Conservation (phyloP, 2,888 invertebrate genomes). For the Halictus ligatus region DNA sequence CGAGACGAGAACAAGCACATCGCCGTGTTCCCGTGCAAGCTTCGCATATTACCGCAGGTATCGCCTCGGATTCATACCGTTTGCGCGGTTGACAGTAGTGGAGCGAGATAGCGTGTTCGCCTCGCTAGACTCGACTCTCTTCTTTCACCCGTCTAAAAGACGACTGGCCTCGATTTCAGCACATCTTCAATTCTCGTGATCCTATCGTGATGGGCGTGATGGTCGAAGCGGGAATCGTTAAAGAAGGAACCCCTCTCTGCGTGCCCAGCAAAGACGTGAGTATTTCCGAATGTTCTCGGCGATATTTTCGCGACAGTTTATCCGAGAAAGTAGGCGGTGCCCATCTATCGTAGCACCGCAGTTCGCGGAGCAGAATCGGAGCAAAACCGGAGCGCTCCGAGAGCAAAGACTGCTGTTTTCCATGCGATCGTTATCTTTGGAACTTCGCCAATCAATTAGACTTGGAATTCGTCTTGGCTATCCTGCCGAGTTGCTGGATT, state of each 20-base stretch:
- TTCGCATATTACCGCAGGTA: constrained; percentile 91
- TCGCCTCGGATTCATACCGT: constrained; percentile 33
- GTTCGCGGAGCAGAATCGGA: neutral
- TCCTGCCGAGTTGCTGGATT: no score
- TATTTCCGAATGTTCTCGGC: constrained; percentile 56
- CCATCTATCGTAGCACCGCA: neutral
- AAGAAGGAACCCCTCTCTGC: constrained; percentile 98
- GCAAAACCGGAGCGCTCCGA: neutral
- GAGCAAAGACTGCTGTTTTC: no score
- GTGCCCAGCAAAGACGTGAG: constrained; percentile 97
- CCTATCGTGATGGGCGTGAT: constrained; percentile 98
- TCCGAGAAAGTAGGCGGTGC: neutral
- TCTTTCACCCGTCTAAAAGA: neutral
- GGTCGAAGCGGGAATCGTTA: constrained; percentile 97
- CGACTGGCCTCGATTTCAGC: constrained; percentile 86
- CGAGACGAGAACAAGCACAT: constrained; percentile 98
- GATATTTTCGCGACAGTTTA: neutral
- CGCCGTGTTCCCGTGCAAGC: constrained; percentile 99
- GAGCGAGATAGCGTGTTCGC: neutral
- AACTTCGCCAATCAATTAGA: neutral
- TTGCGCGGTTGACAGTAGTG: neutral
- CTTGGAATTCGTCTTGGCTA: no score
- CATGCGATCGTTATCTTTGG: no score
- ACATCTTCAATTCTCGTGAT: constrained; percentile 98
- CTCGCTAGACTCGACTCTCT: neutral